Percentiles rank a stretch among this genome's conserved stretches.
Conservation (phyloP, 1,140 invertebrate genomes). For the Pseudomyrmex dendroicus region DNA sequence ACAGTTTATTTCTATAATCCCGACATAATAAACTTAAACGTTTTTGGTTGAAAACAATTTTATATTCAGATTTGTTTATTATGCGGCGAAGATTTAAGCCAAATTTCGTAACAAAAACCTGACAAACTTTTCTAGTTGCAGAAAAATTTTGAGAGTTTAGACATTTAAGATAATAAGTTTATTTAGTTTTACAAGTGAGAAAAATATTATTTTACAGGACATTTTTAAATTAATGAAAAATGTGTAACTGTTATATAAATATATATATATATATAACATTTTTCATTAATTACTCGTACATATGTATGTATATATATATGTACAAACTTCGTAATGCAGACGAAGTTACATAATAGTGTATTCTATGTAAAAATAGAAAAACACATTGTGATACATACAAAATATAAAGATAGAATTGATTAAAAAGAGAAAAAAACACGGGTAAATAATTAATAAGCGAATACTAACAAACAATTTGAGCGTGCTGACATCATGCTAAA, state of each 20-base stretch:
- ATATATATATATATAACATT: background rate
- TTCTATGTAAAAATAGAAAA: too few relatives aligned
- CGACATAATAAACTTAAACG: background rate
- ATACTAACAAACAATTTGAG: too few relatives aligned
- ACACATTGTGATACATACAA: too few relatives aligned
- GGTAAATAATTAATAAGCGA: too few relatives aligned
- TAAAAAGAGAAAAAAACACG: too few relatives aligned
- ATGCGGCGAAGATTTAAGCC: background rate
- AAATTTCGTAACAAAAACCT: background rate
- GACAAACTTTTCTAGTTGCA: background rate
- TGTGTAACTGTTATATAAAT: background rate
- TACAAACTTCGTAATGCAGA: too few relatives aligned
- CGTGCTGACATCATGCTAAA: too few relatives aligned
- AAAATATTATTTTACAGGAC: background rate
- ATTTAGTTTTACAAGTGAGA: slow-evolving; percentile 1
- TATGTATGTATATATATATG: too few relatives aligned
- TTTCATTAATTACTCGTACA: too few relatives aligned
- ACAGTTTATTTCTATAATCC: background rate
- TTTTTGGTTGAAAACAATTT: background rate
- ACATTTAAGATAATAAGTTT: background rate
- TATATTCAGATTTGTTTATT: background rate
- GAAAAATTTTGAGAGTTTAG: background rate
- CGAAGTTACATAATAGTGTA: too few relatives aligned
- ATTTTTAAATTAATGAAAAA: background rate
- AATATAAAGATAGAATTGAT: too few relatives aligned